Evolutionary conservation across 2,797 vertebrate genomes (phyloP), one percentile per base, ranked within the genome.

Genomic region (Carduelis carduelis): DNA sequence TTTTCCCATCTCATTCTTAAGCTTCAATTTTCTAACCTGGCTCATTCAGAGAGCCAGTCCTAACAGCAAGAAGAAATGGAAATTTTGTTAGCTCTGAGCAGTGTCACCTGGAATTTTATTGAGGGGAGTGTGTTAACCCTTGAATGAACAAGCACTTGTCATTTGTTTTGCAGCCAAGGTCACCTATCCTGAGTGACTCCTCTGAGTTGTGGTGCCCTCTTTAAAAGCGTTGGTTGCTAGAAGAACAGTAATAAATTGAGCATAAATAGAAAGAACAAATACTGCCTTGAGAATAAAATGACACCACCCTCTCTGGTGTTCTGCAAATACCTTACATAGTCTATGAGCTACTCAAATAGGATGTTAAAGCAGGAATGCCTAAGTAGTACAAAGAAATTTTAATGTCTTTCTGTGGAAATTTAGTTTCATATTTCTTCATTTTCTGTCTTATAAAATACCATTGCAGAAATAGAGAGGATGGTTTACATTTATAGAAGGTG

Each of bases 401-500:
- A 90, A 68, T 93, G 75, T 46, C 50, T 83, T 93, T 95, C 34
- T 66, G 53, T 90, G 72, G 65, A 72, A 91, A 80, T 87, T 75
- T 80, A n/a, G 11, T 93, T 77, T 89, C 28, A 65, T 83, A 53
- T 82, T 96, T 83, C 63, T 83, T 93, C 59, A 71, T 70, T 77
- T 97, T 89, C 35, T 61, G 9, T 74, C 27, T 52, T 90, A 77
- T 46, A 23, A 94, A 91, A 39, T 68, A 66, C 39, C 26, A n/a
- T 27, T 65, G 8, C 50, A 49, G 50, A 44, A 70, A 37, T 46
- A 88, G 66, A 50, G 77, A 43, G 76, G 68, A 83, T 86, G 74
- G 87, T 86, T 97, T 95, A 84, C 74, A 53, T 87, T 95, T 90
- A 83, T 55, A 60, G 59, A 89, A 79, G 53, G 14, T 95, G 87